Conservation (phyloP, 37 sponge, comb jelly and placozoan species). For the Crambe crambe region DNA sequence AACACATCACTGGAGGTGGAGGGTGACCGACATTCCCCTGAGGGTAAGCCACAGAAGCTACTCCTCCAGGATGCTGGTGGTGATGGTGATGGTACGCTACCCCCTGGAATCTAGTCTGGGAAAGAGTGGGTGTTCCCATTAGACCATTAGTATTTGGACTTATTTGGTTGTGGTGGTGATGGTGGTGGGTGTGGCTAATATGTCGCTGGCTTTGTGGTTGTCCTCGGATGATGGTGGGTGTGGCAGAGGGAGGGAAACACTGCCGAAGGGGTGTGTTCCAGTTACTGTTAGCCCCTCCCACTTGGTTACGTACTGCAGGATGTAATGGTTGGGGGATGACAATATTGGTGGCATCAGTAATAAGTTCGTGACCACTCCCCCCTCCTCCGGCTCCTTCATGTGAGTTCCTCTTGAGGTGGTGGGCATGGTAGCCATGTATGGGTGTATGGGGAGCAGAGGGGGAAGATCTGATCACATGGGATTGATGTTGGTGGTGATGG, state of each 20-base stretch:
- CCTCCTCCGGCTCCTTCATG: too few relatives aligned
- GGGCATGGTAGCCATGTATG: not conserved
- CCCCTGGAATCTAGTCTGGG: not conserved
- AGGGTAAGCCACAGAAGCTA: not conserved
- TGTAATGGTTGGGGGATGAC: not conserved
- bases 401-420: not conserved
- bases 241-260: not conserved
- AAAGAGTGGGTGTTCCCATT: conserved; percentile 5
- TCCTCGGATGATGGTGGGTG: not conserved
- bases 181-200: not conserved
- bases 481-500: not conserved
- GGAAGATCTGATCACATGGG: not conserved
- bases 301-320: not conserved
- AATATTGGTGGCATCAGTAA: not conserved
- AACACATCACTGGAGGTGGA: conserved; percentile 46
- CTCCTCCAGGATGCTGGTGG: not conserved
- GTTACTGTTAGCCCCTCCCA: not conserved
- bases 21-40: not conserved
- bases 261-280: not conserved
- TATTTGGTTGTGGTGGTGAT: not conserved
- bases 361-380: not conserved
- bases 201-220: not conserved
- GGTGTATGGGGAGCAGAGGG: conserved; percentile 3
- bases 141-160: conserved; percentile 9
- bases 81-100: too few relatives aligned